A percentile compares a stretch with the other conserved stretches of the same genome.
phyloP scores from a whole-genome alignment of 2,113 vertebrate species.

The Lepisosteus osseus region DNA sequence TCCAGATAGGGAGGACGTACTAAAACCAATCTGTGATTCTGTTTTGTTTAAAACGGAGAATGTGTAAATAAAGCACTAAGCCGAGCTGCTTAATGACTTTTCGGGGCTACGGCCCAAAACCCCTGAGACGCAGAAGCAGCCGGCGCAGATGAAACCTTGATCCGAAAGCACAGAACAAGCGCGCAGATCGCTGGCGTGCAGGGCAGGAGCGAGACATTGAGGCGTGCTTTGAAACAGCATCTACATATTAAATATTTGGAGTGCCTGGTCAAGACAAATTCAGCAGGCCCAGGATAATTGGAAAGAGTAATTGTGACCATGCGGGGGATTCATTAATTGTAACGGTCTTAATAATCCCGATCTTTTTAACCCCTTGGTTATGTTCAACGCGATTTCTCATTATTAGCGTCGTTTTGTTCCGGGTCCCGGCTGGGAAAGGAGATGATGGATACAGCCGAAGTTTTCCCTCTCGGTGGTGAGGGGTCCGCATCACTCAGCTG shows the following conservation, averaged over 20 bases:
- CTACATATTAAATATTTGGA: slow-evolving; percentile 16
- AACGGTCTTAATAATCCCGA: neutral
- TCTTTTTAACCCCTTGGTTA: neutral
- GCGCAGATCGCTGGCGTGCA: neutral
- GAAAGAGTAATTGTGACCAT: neutral
- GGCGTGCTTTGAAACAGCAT: neutral
- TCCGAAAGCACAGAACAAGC: neutral
- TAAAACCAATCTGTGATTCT: too few relatives aligned
- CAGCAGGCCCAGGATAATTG: neutral
- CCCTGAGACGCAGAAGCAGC: neutral
- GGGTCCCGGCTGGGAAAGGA: too few relatives aligned
- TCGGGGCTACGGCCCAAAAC: neutral
- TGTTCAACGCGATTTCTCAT: too few relatives aligned
- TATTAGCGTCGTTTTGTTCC: too few relatives aligned
- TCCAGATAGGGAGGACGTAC: too few relatives aligned
- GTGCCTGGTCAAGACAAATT: neutral
- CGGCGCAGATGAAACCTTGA: neutral
- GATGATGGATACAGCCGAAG: too few relatives aligned
- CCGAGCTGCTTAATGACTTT: too few relatives aligned
- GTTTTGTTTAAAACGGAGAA: too few relatives aligned
- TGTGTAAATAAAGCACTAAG: too few relatives aligned
- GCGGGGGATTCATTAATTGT: slow-evolving; percentile 2
- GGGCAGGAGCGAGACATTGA: neutral
- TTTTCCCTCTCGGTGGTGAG: neutral
- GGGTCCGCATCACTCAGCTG: neutral